Evolutionary conservation across 1,140 invertebrate species (phyloP), one percentile per base, ranked within the genome.

Genomic region (Drosophila trapezifrons): DNA sequence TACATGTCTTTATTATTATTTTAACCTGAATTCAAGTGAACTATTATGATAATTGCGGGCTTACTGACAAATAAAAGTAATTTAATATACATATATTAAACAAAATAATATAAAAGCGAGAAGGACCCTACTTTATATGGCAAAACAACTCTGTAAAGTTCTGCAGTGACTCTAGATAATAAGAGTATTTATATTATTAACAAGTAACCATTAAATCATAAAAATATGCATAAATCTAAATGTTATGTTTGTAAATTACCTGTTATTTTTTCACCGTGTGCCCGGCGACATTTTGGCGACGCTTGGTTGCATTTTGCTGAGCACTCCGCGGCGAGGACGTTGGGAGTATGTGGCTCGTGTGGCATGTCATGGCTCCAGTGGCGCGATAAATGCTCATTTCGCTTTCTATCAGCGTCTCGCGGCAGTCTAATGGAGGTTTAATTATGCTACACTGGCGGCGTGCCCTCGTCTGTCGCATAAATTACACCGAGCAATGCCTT

Each of bases 321-420:
- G 40, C 63, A 62, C 57, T 57, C 45, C 29, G 37, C 37, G 37
- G 51, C 38, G 54, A 45, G 57, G 38, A 58, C 51, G 29, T 29
- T 29, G 35, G 52, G 22, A 25, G 54, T 59, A 20, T 60, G 42
- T 69, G 51, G 45, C 58, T 59, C 63, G 47, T 78, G 74, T 78
- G 65, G 71, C 80, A 79, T 84, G 81, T 63, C 80, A 79, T 76
- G 76, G 67, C 73, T 77, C 67, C 78, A 72, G 46, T 78, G 78
- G 62, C 47, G 78, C 82, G 82, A 78, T 78, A 86, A 87, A 83
- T 89, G 84, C 67, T 66, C 84, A 89, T 87, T 87, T 87, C 84
- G 87, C 84, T 87, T 87, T 87, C 84, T 83, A 87, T 74, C 60
- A 82, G 66, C 72, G 62, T 71, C 66, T 64, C 27, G 86, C 76